A percentile compares a stretch with the other conserved stretches of the same genome.
Conservation (phyloP, 2,888 invertebrate species). For the Aplocera efformata region DNA sequence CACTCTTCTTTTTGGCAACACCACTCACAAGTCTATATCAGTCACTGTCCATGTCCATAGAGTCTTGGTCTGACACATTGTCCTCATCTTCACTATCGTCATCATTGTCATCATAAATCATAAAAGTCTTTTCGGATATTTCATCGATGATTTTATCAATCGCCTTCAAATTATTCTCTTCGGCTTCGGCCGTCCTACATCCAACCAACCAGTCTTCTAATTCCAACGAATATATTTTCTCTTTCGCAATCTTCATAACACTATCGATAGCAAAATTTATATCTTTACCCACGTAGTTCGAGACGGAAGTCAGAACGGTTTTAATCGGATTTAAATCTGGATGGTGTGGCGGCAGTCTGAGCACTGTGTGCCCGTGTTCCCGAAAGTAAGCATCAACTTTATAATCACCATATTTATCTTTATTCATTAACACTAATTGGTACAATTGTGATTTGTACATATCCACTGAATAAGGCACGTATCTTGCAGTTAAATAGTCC, state of each 20-base stretch:
- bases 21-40: constrained; percentile 7
- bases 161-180: constrained; percentile 36
- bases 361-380: constrained; percentile 34
- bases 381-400: constrained; percentile 33
- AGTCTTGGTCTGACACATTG: constrained; percentile 33
- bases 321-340: constrained; percentile 36
- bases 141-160: constrained; percentile 38
- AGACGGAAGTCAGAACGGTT: constrained; percentile 28
- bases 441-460: constrained; percentile 40
- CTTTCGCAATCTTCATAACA: constrained; percentile 36
- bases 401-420: constrained; percentile 36
- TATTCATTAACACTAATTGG: constrained; percentile 34
- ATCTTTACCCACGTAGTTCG: constrained; percentile 33
- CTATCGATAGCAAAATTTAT: constrained; percentile 30
- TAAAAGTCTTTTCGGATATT: constrained; percentile 35
- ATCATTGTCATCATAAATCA: constrained; percentile 29
- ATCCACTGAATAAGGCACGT: constrained; percentile 34
- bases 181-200: constrained; percentile 31
- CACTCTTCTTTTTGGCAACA: too few relatives aligned
- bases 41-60: constrained; percentile 38
- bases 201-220: constrained; percentile 34
- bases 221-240: constrained; percentile 30
- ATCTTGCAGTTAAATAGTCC: constrained; percentile 36
- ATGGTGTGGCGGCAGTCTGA: constrained; percentile 33
- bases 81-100: constrained; percentile 36